These are phyloP conservation scores for Gastracanthus pulcherrimus DNA, from an alignment of 2,888 invertebrate genomes.

Conservation along the genomic window DNA sequence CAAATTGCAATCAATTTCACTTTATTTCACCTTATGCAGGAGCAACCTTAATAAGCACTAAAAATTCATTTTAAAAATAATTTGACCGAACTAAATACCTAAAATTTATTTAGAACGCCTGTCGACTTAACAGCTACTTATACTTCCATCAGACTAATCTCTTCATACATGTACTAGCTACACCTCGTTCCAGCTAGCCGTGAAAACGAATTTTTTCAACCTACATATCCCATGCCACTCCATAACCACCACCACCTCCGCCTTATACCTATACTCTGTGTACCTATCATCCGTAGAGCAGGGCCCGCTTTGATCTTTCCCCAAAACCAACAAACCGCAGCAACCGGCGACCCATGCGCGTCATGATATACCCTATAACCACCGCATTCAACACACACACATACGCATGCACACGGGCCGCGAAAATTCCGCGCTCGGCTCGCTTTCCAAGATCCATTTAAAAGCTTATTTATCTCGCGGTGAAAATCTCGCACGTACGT, in stretches of 20 bases:
- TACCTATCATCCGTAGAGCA: no score
- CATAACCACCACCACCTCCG: neutral
- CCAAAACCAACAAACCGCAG: conserved; percentile 26
- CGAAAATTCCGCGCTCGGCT: neutral
- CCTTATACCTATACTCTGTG: neutral
- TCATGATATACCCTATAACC: no score
- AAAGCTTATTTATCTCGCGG: conserved; percentile 35
- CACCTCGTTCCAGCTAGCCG: neutral
- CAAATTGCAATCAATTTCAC: no score
- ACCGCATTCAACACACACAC: no score
- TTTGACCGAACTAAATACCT: no score
- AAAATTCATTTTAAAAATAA: no score
- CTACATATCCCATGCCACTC: neutral
- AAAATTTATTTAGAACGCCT: no score
- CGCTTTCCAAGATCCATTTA: conserved; percentile 1
- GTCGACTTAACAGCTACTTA: no score
- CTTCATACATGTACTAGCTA: no score
- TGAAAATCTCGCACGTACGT: conserved; percentile 11
- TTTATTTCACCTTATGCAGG: no score
- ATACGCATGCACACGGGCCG: neutral
- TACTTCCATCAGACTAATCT: neutral
- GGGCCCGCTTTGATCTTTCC: conserved; percentile 37
- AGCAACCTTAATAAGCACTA: no score
- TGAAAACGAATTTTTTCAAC: conserved; percentile 25
- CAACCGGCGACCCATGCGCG: no score